Percentiles rank a stretch among this genome's conserved stretches.
Conservation (phyloP, 2,113 vertebrate species). For the Quiscalus mexicanus region DNA sequence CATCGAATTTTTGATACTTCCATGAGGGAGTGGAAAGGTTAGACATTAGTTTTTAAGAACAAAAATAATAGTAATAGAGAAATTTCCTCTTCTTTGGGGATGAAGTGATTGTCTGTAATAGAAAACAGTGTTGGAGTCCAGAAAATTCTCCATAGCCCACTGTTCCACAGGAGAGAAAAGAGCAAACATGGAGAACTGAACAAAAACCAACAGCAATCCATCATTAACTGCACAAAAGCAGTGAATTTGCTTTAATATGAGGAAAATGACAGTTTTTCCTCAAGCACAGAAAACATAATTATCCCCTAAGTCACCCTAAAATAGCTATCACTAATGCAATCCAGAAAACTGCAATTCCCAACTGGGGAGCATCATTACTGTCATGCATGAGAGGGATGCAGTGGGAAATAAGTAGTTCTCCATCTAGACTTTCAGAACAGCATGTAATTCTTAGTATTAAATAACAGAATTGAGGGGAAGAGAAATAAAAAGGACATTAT, state of each 20-base stretch:
- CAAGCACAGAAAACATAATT: neutral
- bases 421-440: neutral
- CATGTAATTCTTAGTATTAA: neutral
- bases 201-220: neutral
- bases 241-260: constrained; percentile 10
- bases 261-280: neutral
- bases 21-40: neutral
- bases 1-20: neutral
- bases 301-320: neutral
- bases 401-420: neutral
- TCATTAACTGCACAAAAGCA: neutral
- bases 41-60: neutral
- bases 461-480: neutral
- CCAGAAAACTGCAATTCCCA: neutral
- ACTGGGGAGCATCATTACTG: neutral
- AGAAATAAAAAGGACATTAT: neutral
- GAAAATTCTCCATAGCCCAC: neutral
- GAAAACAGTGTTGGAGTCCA: neutral
- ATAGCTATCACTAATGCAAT: neutral
- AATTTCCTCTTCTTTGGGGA: neutral
- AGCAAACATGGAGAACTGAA: neutral
- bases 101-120: neutral
- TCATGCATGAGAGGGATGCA: neutral
- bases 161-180: neutral
- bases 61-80: neutral